Percentiles rank a stretch among this genome's conserved stretches.
These are phyloP conservation scores for Arenaria interpres DNA, from an alignment of 2,113 vertebrate genomes.

Conservation along the genomic window DNA sequence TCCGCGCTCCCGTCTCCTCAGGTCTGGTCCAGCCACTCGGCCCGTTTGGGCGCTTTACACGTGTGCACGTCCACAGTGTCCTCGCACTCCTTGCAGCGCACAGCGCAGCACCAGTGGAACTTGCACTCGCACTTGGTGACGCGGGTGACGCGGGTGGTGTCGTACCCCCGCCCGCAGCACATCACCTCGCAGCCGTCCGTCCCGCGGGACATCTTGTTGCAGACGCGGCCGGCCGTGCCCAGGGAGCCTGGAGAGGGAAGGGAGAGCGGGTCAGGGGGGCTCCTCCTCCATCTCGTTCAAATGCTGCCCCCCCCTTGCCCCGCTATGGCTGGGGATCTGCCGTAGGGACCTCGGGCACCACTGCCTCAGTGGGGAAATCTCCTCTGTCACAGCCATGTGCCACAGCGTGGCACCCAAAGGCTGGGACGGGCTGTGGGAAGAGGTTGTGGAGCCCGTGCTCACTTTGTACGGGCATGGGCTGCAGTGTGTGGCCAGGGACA, in stretches of 20 bases:
- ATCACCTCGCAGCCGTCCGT: constrained; percentile 97
- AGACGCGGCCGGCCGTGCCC: constrained; percentile 92
- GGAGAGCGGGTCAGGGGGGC: not conserved
- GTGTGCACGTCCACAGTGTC: constrained; percentile 95
- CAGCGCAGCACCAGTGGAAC: constrained; percentile 98
- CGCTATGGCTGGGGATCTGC: rapidly evolving
- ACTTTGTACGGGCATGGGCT: not conserved
- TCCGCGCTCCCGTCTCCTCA: constrained; percentile 44
- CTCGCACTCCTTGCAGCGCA: constrained; percentile 94
- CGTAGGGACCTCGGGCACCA: rapidly evolving
- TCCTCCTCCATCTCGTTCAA: rapidly evolving
- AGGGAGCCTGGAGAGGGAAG: constrained; percentile 83
- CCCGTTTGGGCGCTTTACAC: constrained; percentile 93
- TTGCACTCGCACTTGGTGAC: constrained; percentile 97
- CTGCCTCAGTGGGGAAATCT: not conserved
- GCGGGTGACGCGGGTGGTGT: constrained; percentile 92
- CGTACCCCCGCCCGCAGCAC: constrained; percentile 98
- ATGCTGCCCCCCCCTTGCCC: rapidly evolving
- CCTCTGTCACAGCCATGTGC: rapidly evolving
- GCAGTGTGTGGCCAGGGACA: rapidly evolving
- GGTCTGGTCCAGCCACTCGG: constrained; percentile 90
- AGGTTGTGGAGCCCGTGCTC: not conserved
- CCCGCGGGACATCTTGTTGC: constrained; percentile 89
- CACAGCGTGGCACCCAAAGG: not conserved
- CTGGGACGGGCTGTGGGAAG: not conserved